phyloP scores from a whole-genome alignment of 2,888 invertebrate species.

The Coelinius sp. region DNA sequence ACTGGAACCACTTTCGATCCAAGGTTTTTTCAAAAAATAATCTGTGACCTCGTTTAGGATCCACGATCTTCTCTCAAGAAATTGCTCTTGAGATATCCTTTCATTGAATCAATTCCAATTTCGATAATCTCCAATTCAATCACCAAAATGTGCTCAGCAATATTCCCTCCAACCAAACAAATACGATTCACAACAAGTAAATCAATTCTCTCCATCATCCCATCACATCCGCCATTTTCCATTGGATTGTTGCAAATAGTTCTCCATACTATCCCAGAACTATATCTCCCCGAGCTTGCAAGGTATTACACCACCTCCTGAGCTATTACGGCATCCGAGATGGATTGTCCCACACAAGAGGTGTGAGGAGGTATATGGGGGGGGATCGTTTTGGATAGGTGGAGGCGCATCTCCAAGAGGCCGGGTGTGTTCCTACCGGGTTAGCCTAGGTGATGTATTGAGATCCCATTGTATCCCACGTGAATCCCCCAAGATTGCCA shows the following conservation, averaged over 20 bases:
- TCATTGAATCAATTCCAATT: too few relatives aligned
- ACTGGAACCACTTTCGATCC: too few relatives aligned
- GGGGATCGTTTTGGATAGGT: slow-evolving; percentile 45
- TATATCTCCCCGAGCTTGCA: slow-evolving; percentile 66
- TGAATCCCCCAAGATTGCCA: slow-evolving; percentile 70
- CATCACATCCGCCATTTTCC: slow-evolving; percentile 31
- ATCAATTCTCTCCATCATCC: background rate
- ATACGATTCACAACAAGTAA: background rate
- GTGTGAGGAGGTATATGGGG: slow-evolving; percentile 42
- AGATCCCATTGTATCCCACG: slow-evolving; percentile 71
- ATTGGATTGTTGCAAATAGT: slow-evolving; percentile 42
- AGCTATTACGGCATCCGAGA: slow-evolving; percentile 68
- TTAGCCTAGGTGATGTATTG: slow-evolving; percentile 71
- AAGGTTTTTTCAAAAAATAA: too few relatives aligned
- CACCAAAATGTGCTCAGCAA: background rate
- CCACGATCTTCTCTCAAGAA: too few relatives aligned
- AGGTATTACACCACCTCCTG: slow-evolving; percentile 68
- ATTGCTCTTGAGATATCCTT: too few relatives aligned
- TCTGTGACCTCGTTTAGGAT: too few relatives aligned
- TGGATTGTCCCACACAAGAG: slow-evolving; percentile 38
- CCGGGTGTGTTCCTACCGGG: slow-evolving; percentile 48
- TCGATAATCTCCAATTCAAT: too few relatives aligned
- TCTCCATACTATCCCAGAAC: slow-evolving; percentile 54
- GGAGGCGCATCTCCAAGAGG: slow-evolving; percentile 41
- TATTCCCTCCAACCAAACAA: background rate